phyloP scores from a whole-genome alignment of 35 echinoderm and acorn worm species.

The Chiridota heheva region DNA sequence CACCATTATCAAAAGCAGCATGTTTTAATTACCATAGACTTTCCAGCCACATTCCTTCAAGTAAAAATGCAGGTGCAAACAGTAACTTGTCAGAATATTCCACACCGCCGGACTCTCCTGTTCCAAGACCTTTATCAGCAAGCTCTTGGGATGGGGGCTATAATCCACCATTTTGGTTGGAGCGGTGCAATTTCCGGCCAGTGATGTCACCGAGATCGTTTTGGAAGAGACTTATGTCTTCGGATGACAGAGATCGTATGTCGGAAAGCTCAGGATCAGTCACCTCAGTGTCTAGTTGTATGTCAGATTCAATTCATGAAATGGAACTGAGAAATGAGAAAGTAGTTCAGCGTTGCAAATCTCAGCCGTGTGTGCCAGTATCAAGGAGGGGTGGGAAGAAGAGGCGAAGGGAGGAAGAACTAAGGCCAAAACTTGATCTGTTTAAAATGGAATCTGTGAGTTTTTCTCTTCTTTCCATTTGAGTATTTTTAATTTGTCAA shows the following conservation, averaged over 20 bases:
- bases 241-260: conserved; percentile 64
- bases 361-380: conserved; percentile 81
- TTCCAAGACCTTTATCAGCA: conserved; percentile 84
- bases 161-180: conserved; percentile 71
- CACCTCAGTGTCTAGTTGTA: conserved; percentile 52
- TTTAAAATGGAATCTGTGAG: conserved; percentile 98
- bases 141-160: conserved; percentile 73
- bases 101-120: conserved; percentile 96
- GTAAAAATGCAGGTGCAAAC: conserved; percentile 49
- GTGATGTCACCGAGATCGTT: conserved; percentile 47
- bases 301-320: conserved; percentile 49
- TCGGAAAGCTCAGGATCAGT: conserved; percentile 92
- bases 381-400: conserved; percentile 78
- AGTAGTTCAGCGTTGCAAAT: conserved; percentile 72
- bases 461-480: background rate
- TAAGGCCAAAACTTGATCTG: conserved; percentile 89
- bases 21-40: conserved; percentile 50
- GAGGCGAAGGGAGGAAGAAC: conserved; percentile 75
- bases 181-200: conserved; percentile 67
- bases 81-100: conserved; percentile 79
- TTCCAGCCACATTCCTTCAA: conserved; percentile 55
- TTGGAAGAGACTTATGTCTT: conserved; percentile 41
- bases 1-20: conserved; percentile 53
- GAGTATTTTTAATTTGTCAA: no score
- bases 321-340: conserved; percentile 54